A percentile compares a stretch with the other conserved stretches of the same genome.
phyloP scores from a whole-genome alignment of 2,888 invertebrate genomes.

The Cremastinae sp. region DNA sequence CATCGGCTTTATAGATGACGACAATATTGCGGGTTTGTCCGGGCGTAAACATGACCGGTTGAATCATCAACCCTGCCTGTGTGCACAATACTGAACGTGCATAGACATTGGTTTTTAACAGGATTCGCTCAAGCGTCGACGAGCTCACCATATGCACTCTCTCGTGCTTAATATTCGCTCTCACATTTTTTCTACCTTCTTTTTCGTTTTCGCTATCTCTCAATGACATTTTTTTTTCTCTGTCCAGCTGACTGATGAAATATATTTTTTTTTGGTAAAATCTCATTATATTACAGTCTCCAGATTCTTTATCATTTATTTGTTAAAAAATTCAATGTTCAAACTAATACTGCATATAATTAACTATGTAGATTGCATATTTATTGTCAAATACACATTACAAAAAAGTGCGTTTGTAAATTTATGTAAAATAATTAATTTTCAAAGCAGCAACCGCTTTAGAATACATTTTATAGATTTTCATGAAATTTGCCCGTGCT shows the following conservation, averaged over 20 bases:
- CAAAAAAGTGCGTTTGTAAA: no score
- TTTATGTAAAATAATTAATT: no score
- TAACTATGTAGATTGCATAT: no score
- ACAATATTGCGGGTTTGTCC: constrained; percentile 60
- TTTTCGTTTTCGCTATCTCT: constrained; percentile 2
- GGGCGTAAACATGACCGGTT: constrained; percentile 55
- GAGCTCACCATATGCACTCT: constrained; percentile 24
- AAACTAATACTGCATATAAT: no score
- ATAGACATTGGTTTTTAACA: constrained; percentile 54
- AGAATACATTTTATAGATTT: constrained; percentile 49
- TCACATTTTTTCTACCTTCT: constrained; percentile 8
- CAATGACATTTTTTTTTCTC: constrained; percentile 19
- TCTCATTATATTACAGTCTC: constrained; percentile 50
- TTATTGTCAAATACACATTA: no score
- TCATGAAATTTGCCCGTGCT: constrained; percentile 38
- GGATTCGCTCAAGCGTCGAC: constrained; percentile 44
- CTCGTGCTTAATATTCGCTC: constrained; percentile 29
- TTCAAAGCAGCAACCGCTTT: no score
- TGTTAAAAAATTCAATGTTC: no score
- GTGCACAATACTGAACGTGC: constrained; percentile 56
- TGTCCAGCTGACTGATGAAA: constrained; percentile 13
- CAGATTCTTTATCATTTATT: constrained; percentile 53
- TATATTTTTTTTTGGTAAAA: constrained; percentile 43
- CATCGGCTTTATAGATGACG: constrained; percentile 61
- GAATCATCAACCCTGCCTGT: constrained; percentile 59